phyloP scores from a whole-genome alignment of 1,140 invertebrate species.

The Lamellibrachia luymesi region DNA sequence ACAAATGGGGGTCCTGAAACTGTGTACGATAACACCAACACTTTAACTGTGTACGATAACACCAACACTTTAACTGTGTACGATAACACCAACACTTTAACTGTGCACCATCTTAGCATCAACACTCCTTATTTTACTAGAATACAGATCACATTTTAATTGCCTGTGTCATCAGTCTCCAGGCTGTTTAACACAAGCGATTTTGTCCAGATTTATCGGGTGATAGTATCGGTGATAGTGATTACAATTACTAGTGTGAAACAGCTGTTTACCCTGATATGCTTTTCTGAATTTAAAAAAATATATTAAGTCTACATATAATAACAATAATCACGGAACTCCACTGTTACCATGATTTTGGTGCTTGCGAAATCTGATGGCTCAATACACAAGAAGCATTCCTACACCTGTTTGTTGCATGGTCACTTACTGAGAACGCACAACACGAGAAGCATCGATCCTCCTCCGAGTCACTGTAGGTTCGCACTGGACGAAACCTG shows the following conservation, averaged over 20 bases:
- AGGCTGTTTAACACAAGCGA: neutral
- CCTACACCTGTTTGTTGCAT: neutral
- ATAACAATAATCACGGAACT: neutral
- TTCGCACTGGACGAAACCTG: slow-evolving; percentile 79
- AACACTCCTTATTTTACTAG: neutral
- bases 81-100: neutral
- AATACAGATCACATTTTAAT: neutral
- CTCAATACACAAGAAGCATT: neutral
- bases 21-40: neutral
- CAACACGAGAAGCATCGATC: slow-evolving; percentile 82
- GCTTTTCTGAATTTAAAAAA: no score
- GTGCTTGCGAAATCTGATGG: neutral
- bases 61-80: neutral
- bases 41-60: neutral
- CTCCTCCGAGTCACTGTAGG: slow-evolving; percentile 73
- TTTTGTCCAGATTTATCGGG: no score
- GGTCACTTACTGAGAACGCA: slow-evolving; percentile 68
- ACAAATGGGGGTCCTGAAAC: neutral
- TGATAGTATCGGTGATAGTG: no score
- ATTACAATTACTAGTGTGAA: no score
- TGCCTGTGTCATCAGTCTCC: neutral
- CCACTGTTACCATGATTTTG: neutral
- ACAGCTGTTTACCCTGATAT: no score
- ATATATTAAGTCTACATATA: neutral
- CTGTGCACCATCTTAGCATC: neutral